Conservation (phyloP, 2,797 vertebrate species). For the Otolemur crassicaudatus region DNA sequence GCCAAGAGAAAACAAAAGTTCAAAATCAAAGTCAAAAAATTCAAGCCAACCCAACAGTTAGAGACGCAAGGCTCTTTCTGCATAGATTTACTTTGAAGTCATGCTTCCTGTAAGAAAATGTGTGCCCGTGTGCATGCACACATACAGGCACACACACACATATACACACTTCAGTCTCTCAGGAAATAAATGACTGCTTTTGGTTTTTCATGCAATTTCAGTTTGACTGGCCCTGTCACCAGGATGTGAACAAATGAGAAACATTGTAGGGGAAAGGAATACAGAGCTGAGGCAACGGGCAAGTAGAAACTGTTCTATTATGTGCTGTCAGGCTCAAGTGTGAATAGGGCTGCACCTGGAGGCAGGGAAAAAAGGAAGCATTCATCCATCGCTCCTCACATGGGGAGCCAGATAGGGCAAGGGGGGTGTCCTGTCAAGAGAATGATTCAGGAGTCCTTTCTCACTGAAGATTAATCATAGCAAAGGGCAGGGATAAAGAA, state of each 20-base stretch:
- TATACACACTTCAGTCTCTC: conserved; percentile 20
- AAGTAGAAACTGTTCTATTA: conserved; percentile 86
- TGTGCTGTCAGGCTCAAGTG: conserved; percentile 87
- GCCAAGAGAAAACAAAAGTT: conserved; percentile 27
- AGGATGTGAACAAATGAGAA: conserved; percentile 86
- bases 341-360: conserved; percentile 91
- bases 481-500: conserved; percentile 87
- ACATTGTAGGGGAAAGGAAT: conserved; percentile 85
- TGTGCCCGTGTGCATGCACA: background rate
- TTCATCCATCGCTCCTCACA: conserved; percentile 87
- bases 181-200: conserved; percentile 83
- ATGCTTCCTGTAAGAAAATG: conserved; percentile 74
- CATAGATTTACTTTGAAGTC: conserved; percentile 59
- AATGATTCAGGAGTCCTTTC: conserved; percentile 87
- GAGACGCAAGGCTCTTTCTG: conserved; percentile 59
- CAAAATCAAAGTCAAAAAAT: conserved; percentile 33
- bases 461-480: conserved; percentile 88
- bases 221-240: conserved; percentile 81
- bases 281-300: conserved; percentile 82
- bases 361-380: conserved; percentile 86
- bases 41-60: conserved; percentile 34
- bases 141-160: conserved; percentile 73
- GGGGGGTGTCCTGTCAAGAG: conserved; percentile 84
- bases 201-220: conserved; percentile 84
- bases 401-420: conserved; percentile 87